Percentiles rank a stretch among this genome's conserved stretches.
phyloP scores from a whole-genome alignment of 2,113 vertebrate species.

The Cromileptes altivelis region DNA sequence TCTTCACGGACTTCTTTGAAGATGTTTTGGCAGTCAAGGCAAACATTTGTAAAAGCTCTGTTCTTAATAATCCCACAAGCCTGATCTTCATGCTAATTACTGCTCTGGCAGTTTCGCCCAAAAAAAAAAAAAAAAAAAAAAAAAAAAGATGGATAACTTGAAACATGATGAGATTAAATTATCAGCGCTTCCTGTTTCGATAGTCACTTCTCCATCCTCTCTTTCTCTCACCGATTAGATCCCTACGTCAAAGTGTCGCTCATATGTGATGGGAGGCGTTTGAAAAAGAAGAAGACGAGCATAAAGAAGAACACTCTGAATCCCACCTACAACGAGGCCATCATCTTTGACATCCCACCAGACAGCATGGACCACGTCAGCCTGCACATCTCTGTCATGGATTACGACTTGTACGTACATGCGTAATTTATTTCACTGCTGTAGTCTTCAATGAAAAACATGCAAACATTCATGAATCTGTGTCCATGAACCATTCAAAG shows the following conservation, averaged over 20 bases:
- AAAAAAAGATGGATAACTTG: neutral
- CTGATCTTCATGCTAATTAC: conserved; percentile 13
- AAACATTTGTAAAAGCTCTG: conserved; percentile 30
- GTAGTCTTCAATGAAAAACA: too few relatives aligned
- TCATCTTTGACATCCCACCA: conserved; percentile 98
- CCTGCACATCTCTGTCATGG: conserved; percentile 98
- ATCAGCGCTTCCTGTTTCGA: neutral
- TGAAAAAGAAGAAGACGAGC: conserved; percentile 99
- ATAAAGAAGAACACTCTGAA: conserved; percentile 99
- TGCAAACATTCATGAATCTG: too few relatives aligned
- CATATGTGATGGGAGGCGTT: conserved; percentile 94
- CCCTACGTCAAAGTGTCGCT: conserved; percentile 98
- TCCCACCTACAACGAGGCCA: conserved; percentile 98
- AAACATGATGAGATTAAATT: neutral
- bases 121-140: conserved; percentile 1
- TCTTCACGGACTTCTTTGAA: conserved; percentile 18
- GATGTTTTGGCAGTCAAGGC: conserved; percentile 5
- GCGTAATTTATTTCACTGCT: too few relatives aligned
- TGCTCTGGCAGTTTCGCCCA: neutral
- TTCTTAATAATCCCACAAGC: conserved; percentile 16
- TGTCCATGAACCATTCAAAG: too few relatives aligned
- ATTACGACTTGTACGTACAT: conserved; percentile 93
- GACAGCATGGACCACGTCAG: conserved; percentile 99
- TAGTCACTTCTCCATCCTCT: neutral
- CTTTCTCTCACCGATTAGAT: conserved; percentile 79